These are phyloP conservation scores for Dicranocentrus wangi DNA, from an alignment of 2,888 invertebrate species.

Conservation along the genomic window DNA sequence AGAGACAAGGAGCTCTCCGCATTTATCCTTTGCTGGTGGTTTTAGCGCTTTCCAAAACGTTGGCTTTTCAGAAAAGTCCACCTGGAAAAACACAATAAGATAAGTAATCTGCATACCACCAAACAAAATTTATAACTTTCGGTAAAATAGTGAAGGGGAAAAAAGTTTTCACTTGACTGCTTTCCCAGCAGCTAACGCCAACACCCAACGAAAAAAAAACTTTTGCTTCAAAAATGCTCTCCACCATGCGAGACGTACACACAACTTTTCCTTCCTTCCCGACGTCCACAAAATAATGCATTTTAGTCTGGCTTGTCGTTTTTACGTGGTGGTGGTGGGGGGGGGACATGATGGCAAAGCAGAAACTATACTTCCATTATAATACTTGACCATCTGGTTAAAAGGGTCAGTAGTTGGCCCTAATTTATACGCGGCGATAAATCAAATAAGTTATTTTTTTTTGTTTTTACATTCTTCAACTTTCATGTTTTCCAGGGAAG, in stretches of 20 bases:
- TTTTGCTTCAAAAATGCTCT: constrained; percentile 8
- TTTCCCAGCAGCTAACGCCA: too few species aligned
- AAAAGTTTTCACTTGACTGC: constrained; percentile 36
- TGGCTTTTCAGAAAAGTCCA: constrained; percentile 92
- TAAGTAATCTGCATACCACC: constrained; percentile 20
- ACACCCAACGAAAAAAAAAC: too few species aligned
- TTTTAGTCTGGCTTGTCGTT: too few species aligned
- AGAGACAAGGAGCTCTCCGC: constrained; percentile 92
- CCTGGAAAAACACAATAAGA: constrained; percentile 77
- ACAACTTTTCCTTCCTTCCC: constrained; percentile 22
- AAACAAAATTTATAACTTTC: constrained; percentile 5
- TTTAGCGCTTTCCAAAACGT: constrained; percentile 96
- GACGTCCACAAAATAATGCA: neutral
- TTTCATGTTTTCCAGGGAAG: neutral
- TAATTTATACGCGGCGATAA: constrained; percentile 49
- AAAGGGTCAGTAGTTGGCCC: constrained; percentile 32
- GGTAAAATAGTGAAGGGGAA: neutral
- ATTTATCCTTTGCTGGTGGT: constrained; percentile 93
- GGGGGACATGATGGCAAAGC: too few species aligned
- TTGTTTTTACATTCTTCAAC: neutral
- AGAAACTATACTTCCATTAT: too few species aligned
- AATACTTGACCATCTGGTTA: neutral
- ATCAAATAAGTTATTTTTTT: constrained; percentile 21
- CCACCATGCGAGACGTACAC: neutral
- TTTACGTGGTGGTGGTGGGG: too few species aligned